phyloP scores from a whole-genome alignment of 2,888 invertebrate genomes.

The Ectobius pallidus region DNA sequence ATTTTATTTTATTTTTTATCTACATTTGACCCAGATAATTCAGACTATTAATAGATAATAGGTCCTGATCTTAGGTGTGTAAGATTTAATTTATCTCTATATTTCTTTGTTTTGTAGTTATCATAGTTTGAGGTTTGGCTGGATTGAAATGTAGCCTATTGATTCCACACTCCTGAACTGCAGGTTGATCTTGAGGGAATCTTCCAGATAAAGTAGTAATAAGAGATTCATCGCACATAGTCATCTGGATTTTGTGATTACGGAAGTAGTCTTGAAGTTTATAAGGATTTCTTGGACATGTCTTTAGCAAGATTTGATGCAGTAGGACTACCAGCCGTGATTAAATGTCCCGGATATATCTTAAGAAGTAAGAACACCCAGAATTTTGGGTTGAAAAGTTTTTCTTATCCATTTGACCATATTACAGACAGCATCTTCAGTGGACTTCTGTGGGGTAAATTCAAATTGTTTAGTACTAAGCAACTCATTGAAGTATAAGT shows the following conservation, averaged over 20 bases:
- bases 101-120: neutral
- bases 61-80: neutral
- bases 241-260: neutral
- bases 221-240: too few relatives aligned
- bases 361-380: neutral
- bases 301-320: neutral
- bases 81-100: neutral
- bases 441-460: neutral
- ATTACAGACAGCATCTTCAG: neutral
- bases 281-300: neutral
- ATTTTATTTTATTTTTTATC: too few relatives aligned
- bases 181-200: neutral
- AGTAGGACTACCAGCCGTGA: neutral
- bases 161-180: neutral
- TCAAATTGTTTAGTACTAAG: neutral
- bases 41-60: neutral
- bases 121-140: neutral
- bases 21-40: neutral
- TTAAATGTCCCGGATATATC: neutral
- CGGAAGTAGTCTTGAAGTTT: neutral
- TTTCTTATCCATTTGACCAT: neutral
- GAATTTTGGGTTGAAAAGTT: neutral
- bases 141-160: neutral
- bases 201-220: neutral
- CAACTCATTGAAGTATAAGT: neutral